Conservation (phyloP, 1,140 invertebrate genomes). For the Callitettix versicolor region DNA sequence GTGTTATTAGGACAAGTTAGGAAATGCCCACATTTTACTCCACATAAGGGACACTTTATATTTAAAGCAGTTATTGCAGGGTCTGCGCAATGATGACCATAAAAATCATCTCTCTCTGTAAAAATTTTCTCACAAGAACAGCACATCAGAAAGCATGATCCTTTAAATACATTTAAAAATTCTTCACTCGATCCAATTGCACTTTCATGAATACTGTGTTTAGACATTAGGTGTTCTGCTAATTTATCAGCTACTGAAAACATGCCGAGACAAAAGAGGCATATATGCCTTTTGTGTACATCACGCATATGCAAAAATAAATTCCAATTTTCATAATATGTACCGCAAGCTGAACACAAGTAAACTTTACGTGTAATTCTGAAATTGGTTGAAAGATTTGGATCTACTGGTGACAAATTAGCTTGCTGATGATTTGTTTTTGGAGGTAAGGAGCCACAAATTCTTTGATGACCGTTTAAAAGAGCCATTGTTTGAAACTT, state of each 20-base stretch:
- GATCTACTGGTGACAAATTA: conserved; percentile 9
- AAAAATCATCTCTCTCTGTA: conserved; percentile 57
- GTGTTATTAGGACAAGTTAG: conserved; percentile 29
- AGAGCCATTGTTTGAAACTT: conserved; percentile 45
- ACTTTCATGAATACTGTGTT: conserved; percentile 58
- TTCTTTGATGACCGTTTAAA: conserved; percentile 47
- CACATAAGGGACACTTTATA: conserved; percentile 32
- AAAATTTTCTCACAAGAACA: conserved; percentile 66
- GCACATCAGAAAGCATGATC: conserved; percentile 61
- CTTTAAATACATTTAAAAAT: conserved; percentile 49
- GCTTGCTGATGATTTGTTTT: conserved; percentile 17
- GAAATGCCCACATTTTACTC: conserved; percentile 29
- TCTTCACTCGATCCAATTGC: conserved; percentile 49
- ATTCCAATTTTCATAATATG: conserved; percentile 74
- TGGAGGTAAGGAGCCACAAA: conserved; percentile 40
- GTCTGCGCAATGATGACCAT: conserved; percentile 53
- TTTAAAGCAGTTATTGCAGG: background rate
- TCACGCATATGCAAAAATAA: conserved; percentile 70
- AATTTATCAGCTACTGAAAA: conserved; percentile 66
- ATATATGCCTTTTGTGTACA: conserved; percentile 62
- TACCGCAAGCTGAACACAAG: conserved; percentile 62
- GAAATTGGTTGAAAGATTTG: conserved; percentile 37
- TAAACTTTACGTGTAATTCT: conserved; percentile 62
- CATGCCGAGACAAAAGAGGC: conserved; percentile 65
- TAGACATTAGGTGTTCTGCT: conserved; percentile 57